A percentile compares a stretch with the other conserved stretches of the same genome.
These are phyloP conservation scores for Pontoporia blainvillei DNA, from an alignment of 2,113 vertebrate genomes.

Conservation along the genomic window DNA sequence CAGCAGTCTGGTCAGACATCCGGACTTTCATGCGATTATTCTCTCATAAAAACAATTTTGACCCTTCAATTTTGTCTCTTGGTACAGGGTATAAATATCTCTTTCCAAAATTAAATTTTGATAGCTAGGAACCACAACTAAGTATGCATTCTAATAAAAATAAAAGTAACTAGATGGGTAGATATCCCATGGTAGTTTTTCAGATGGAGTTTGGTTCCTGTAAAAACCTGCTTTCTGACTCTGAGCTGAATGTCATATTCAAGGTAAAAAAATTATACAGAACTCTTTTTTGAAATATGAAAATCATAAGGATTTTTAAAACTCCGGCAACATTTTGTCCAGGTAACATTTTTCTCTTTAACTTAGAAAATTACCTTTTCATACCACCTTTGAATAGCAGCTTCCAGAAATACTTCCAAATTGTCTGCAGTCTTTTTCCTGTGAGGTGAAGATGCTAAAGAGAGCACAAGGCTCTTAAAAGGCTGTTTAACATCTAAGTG, in stretches of 20 bases:
- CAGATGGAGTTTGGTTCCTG: not conserved
- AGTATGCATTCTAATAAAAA: constrained; percentile 15
- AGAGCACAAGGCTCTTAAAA: constrained; percentile 71
- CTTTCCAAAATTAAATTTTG: constrained; percentile 56
- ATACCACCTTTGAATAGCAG: constrained; percentile 36
- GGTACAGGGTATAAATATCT: constrained; percentile 11
- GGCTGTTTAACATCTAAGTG: constrained; percentile 72
- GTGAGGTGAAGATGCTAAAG: constrained; percentile 57
- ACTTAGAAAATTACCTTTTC: not conserved
- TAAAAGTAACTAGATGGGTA: not conserved
- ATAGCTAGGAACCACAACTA: constrained; percentile 2
- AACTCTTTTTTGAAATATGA: not conserved
- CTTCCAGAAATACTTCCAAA: constrained; percentile 61
- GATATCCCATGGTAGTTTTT: not conserved
- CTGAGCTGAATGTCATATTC: not conserved
- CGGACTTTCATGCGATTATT: constrained; percentile 59
- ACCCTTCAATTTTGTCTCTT: constrained; percentile 67
- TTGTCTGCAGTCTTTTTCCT: constrained; percentile 55
- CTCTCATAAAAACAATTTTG: constrained; percentile 60
- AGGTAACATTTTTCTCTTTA: not conserved
- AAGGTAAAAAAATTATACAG: not conserved
- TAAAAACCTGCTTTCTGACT: constrained; percentile 12
- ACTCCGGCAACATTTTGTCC: not conserved
- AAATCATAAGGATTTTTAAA: not conserved
- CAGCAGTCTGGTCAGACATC: constrained; percentile 65